Conservation (phyloP, 1,140 invertebrate genomes). For the Monomorium pharaonis region DNA sequence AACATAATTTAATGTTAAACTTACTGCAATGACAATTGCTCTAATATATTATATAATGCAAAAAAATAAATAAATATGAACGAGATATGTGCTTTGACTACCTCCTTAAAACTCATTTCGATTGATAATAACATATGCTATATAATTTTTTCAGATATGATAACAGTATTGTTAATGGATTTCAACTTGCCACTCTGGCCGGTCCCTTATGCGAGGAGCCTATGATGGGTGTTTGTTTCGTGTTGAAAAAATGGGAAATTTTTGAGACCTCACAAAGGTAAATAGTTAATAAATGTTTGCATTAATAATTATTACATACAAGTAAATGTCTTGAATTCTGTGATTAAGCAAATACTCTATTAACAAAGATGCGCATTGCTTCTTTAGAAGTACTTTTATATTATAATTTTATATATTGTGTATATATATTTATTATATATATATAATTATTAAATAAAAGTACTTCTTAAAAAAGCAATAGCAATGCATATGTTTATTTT, state of each 20-base stretch:
- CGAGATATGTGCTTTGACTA: not conserved
- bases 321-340: not conserved
- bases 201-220: constrained; percentile 98
- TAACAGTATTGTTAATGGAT: constrained; percentile 96
- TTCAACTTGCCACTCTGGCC: constrained; percentile 95
- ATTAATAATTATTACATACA: constrained; percentile 6
- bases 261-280: constrained; percentile 83
- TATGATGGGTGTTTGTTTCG: constrained; percentile 97
- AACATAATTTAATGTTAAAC: constrained; percentile 2
- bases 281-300: not conserved
- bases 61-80: constrained; percentile 10
- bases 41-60: not conserved
- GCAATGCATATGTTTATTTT: too few species aligned
- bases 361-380: not conserved
- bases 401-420: too few species aligned
- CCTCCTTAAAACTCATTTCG: not conserved
- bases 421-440: too few species aligned
- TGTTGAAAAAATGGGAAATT: constrained; percentile 92
- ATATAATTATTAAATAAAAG: too few species aligned
- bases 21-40: not conserved
- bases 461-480: too few species aligned
- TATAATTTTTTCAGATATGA: constrained; percentile 85
- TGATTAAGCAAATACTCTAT: not conserved
- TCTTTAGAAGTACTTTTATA: not conserved
- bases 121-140: constrained; percentile 15